Conservation (phyloP, 2,888 invertebrate genomes). For the Tinea semifulvella region DNA sequence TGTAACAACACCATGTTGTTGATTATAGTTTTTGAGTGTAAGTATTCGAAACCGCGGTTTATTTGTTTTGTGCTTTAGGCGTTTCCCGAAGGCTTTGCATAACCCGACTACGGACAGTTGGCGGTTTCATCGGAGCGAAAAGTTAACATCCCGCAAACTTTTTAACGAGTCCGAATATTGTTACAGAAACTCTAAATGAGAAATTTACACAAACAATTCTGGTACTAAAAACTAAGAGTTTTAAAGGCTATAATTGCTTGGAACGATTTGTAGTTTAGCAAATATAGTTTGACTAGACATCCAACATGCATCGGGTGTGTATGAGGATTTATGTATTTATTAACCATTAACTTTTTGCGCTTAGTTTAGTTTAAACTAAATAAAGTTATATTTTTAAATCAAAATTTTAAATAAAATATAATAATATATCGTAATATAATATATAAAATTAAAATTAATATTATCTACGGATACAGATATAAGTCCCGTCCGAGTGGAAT, state of each 20-base stretch:
- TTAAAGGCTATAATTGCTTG: neutral
- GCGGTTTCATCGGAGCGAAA: constrained; percentile 7
- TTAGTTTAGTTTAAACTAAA: too few relatives aligned
- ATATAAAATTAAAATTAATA: too few relatives aligned
- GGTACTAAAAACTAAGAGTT: neutral
- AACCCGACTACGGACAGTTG: constrained; percentile 8
- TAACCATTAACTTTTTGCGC: too few relatives aligned
- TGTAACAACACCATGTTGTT: too few relatives aligned
- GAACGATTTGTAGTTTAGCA: constrained; percentile 5
- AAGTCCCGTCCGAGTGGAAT: too few relatives aligned
- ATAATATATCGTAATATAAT: too few relatives aligned
- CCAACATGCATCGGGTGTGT: neutral
- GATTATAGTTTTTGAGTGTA: neutral
- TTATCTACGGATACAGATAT: too few relatives aligned
- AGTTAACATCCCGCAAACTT: neutral
- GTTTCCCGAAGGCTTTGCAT: constrained; percentile 1
- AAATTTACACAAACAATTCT: neutral
- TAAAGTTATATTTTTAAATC: too few relatives aligned
- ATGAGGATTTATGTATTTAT: neutral
- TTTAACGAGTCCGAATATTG: constrained; percentile 7
- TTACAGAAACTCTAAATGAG: constrained; percentile 3
- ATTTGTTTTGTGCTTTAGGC: neutral
- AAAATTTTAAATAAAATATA: too few relatives aligned
- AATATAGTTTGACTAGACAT: constrained; percentile 1
- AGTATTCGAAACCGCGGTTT: neutral